Base-by-base conservation (phyloP, 1,140 invertebrate species). In the Saccostrea glomerata region DNA sequence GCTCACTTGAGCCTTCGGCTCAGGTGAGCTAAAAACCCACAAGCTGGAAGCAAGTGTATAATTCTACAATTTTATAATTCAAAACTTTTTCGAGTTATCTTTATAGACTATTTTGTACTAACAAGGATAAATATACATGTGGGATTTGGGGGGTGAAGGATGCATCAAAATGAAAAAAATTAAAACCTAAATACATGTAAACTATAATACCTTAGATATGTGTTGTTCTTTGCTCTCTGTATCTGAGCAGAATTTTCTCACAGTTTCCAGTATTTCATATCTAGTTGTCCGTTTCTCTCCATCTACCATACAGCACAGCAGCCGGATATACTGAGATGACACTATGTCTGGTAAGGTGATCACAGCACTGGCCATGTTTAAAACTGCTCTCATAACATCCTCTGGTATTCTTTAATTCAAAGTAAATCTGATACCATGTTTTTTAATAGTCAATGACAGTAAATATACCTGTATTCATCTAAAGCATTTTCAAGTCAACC, bases 401-500 rank as follows among this genome's bases (percentile, higher is more conserved):
- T 77, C 70, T 30, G 70, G 70, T 77, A 77, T 77, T 77, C 70
- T 77, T 7, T 17, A 77, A 77, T 13, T 15, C 20, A 66, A 23
- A 66, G 5, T 9, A 47, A 6, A 47, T 2, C 47, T 47, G 47
- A 47, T 47, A 0, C 9, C 6, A 47, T 9, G 6, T 47, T 47
- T 47, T 6, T 47, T 47, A 47, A 47, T 9, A 47, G 47, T 47
- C 47, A 47, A 6, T 47, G 47, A 9, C 47, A 47, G 47, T 47
- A 47, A 47, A 47, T 47, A 47, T 1, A 36, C 30, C 30, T 1
- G 30, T 47, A 47, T 47, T 47, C 47, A 47, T 6, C 6, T 47
- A 47, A 47, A 2, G n/a, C 47, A 47, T 9, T 47, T 47, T 47
- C 1, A 6, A 47, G 1, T 9, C 47, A 47, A 47, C 47, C 6